Evolutionary conservation across 2,888 invertebrate genomes (phyloP), one percentile per base, ranked within the genome.

Genomic region (Eretmocerus hayati): DNA sequence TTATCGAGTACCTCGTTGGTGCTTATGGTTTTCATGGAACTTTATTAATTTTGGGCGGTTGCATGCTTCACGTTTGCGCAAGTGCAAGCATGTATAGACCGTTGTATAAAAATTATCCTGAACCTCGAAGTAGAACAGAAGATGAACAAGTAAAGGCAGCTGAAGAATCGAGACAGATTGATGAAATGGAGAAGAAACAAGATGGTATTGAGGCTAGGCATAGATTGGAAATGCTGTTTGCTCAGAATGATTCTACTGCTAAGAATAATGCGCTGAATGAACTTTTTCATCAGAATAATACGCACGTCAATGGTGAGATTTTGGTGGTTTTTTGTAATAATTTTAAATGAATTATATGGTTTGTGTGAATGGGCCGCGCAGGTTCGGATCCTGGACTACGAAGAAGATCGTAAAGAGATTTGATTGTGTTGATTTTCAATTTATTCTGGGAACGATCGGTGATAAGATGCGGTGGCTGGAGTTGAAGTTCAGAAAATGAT

Each of bases 61-160:
- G 85, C 13, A 84, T 85, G 83, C 72, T 86, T 1, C 85, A 86
- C 62, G 85, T 86, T 3, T 85, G 86, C 53, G 81, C 83, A 4
- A 80, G 84, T 3, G 85, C 85, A 0, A 79, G 83, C 0, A 70
- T 86, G 1, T 85, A 85, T 67, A 77, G 79, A 8, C 80, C 80
- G 0, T 73, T 81, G 26, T 77, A 75, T 53, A 53, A 16, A 48
- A 56, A 57, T 33, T 53, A 54, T 18, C 19, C 11, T 22, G 31
- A 19, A 18, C 22, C 39, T 8, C 19, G 23, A 11, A 20, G 9
- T 2, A 22, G 20, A 21, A 13, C 6, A 1, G 13, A 11, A 2
- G 9, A 9, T 39, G 6, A 18, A 39, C 18, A 16, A 41, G 31
- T 5, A 32, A 15, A 56, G 61, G 36, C 62, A 63, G 56, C 55